These are phyloP conservation scores for Anaspis maculata DNA, from an alignment of 2,888 invertebrate genomes.

Conservation along the genomic window DNA sequence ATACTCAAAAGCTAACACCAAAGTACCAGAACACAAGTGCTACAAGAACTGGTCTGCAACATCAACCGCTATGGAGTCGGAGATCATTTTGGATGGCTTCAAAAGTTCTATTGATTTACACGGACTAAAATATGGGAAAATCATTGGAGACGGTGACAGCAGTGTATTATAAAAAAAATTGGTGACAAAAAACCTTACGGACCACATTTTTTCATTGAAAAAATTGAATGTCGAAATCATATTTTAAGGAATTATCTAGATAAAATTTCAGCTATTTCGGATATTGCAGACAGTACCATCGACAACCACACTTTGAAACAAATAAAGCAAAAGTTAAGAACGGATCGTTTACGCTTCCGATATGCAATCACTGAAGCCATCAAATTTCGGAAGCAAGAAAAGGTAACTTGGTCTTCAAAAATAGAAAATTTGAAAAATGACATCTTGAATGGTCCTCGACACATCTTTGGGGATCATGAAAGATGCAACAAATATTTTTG, in stretches of 20 bases:
- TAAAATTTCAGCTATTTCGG: not conserved
- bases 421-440: not conserved
- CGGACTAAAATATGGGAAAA: conserved; percentile 9
- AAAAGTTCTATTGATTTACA: conserved; percentile 9
- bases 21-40: conserved; percentile 8
- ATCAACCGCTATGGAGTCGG: conserved; percentile 14
- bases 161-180: conserved; percentile 12
- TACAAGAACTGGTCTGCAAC: conserved; percentile 15
- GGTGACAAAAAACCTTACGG: conserved; percentile 9
- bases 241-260: conserved; percentile 11
- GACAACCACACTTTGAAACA: not conserved
- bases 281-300: not conserved
- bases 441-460: not conserved
- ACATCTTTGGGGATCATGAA: conserved; percentile 1
- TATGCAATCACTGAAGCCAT: not conserved
- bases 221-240: conserved; percentile 16
- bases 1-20: conserved; percentile 5
- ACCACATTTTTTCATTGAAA: conserved; percentile 4
- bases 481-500: not conserved
- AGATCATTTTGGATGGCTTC: conserved; percentile 14
- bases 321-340: not conserved
- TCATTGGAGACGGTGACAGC: conserved; percentile 9
- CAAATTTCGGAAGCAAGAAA: too few species aligned
- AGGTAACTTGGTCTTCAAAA: too few species aligned
- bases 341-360: not conserved